phyloP scores from a whole-genome alignment of 23 tunicate species.

The Oikopleura vanhoeffeni region DNA sequence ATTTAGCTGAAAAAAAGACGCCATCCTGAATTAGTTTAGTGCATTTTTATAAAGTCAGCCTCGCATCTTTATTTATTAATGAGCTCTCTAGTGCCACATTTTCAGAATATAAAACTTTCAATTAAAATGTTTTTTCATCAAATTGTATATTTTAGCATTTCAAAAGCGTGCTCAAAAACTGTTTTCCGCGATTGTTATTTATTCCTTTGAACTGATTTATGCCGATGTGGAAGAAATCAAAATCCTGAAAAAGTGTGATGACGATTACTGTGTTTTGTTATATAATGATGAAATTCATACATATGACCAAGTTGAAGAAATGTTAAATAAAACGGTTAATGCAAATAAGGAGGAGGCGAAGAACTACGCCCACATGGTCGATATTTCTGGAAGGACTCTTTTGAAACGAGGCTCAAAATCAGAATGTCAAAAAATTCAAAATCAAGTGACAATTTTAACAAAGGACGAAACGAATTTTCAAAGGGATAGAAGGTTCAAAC shows the following conservation, averaged over 20 bases:
- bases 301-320: constrained; percentile 44
- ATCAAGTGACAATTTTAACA: constrained; percentile 5
- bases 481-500: not conserved
- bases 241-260: not conserved
- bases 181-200: not conserved
- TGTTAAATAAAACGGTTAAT: constrained; percentile 21
- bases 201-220: not conserved
- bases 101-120: too few species aligned
- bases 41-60: too few species aligned
- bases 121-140: too few species aligned
- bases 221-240: not conserved
- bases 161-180: not conserved
- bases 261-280: constrained; percentile 23
- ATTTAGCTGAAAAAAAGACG: too few species aligned
- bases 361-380: constrained; percentile 52
- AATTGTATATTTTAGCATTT: too few species aligned
- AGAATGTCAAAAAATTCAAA: constrained; percentile 24
- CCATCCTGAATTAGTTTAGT: too few species aligned
- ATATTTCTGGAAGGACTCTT: constrained; percentile 50
- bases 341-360: constrained; percentile 26
- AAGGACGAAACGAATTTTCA: not conserved
- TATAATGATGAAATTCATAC: constrained; percentile 81
- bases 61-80: too few species aligned
- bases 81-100: too few species aligned
- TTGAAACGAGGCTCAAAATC: constrained; percentile 19